A percentile compares a stretch with the other conserved stretches of the same genome.
These are phyloP conservation scores for Hippoglossus stenolepis DNA, from an alignment of 2,113 vertebrate genomes.

Conservation along the genomic window DNA sequence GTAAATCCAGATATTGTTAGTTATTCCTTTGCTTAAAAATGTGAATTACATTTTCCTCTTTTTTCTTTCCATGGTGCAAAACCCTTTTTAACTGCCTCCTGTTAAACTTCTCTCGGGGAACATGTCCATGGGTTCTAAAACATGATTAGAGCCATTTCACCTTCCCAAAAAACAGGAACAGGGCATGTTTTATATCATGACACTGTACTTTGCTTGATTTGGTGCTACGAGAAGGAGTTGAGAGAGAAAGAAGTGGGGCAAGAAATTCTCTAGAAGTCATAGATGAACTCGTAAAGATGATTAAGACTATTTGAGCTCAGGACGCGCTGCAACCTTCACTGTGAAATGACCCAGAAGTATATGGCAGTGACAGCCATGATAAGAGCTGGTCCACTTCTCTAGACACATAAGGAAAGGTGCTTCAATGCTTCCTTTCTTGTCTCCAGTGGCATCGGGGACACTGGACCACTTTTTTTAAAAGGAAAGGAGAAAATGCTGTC, in stretches of 20 bases:
- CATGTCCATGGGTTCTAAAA: conserved; percentile 8
- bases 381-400: neutral
- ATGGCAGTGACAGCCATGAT: neutral
- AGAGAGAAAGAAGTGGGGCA: neutral
- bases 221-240: neutral
- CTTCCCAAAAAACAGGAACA: neutral
- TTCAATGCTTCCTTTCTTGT: neutral
- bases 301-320: neutral
- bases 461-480: neutral
- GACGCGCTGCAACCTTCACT: neutral
- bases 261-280: neutral
- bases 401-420: neutral
- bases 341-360: neutral
- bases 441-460: neutral
- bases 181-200: neutral
- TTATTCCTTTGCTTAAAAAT: neutral
- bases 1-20: neutral
- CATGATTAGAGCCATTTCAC: conserved; percentile 15
- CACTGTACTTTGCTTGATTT: neutral
- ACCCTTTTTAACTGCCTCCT: neutral
- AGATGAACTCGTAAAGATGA: neutral
- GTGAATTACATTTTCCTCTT: neutral
- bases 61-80: neutral
- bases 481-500: too few relatives aligned
- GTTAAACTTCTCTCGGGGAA: neutral